Base-by-base conservation (phyloP, 2,113 vertebrate genomes). In the Cisticola juncidis region DNA sequence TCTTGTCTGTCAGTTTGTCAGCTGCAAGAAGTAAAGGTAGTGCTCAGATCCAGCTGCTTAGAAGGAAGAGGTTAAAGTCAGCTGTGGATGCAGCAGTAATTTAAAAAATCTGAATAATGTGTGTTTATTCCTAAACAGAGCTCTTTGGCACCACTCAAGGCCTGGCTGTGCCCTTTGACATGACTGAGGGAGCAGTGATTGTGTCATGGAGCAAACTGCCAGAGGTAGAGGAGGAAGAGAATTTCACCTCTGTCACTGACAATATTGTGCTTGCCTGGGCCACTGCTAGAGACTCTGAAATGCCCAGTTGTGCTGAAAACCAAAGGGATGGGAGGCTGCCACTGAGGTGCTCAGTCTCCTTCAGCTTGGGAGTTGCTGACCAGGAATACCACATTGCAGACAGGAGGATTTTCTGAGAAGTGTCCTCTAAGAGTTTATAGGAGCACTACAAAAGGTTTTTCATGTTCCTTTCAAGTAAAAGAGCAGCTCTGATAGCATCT, bases 401-500 rank as follows among this genome's bases (percentile, higher is more conserved):
- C 38, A 77, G 31, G 21, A 85, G 33, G 60, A n/a, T 77, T 48
- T 72, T 68, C 53, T 0, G 6, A 74, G 50, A 56, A 48, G 28
- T 74, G 29, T 72, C 88, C 68, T 94, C 42, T 60, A 65, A 77
- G 62, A 87, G 21, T 56, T 93, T 86, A 70, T 45, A 90, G 31
- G 66, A 94, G 31, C 26, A 56, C 25, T 47, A 50, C 44, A 81
- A 91, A 84, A 91, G n/a, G n/a, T 33, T 71, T 91, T 81, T 68
- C 79, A 61, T 51, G 70, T 83, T 96, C 54, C 40, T 94, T 95
- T 91, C n/a, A 86, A 96, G 71, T 40, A 65, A 87, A 88, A 82
- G 57, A 77, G 47, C 42, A 57, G 62, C 64, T 86, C 84, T 90
- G 93, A 94, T 94, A 90, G 33, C 45, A 95, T 84, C 90, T 93